These are phyloP conservation scores for Achlya flavicornis DNA, from an alignment of 2,888 invertebrate species.

Conservation along the genomic window DNA sequence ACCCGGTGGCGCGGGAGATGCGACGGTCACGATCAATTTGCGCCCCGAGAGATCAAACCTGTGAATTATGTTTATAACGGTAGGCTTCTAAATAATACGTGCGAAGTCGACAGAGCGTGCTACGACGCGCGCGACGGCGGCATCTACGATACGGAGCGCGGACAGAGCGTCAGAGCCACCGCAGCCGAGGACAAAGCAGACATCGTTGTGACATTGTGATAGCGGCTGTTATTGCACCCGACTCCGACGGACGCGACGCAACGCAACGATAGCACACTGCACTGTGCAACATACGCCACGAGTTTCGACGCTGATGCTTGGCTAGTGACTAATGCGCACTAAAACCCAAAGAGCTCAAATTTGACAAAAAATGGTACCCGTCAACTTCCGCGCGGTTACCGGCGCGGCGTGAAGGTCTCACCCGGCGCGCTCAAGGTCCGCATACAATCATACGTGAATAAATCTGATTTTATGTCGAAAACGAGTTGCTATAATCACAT, in stretches of 20 bases:
- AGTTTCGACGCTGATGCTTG: slow-evolving; percentile 65
- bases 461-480: slow-evolving; percentile 76
- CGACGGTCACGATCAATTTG: slow-evolving; percentile 53
- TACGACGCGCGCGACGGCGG: slow-evolving; percentile 24
- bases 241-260: slow-evolving; percentile 35
- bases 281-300: slow-evolving; percentile 66
- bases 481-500: slow-evolving; percentile 67
- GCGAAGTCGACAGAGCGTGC: slow-evolving; percentile 43
- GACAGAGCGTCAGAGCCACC: slow-evolving; percentile 54
- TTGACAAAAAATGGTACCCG: slow-evolving; percentile 78
- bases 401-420: slow-evolving; percentile 81
- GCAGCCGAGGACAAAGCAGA: slow-evolving; percentile 64
- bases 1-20: slow-evolving; percentile 33
- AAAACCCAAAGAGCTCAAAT: slow-evolving; percentile 77
- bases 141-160: slow-evolving; percentile 48
- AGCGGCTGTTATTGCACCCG: slow-evolving; percentile 74
- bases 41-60: slow-evolving; percentile 41
- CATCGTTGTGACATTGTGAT: slow-evolving; percentile 78
- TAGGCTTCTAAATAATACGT: slow-evolving; percentile 49
- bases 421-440: slow-evolving; percentile 79
- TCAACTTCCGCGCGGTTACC: slow-evolving; percentile 83
- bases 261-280: slow-evolving; percentile 64
- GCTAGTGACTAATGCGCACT: slow-evolving; percentile 78
- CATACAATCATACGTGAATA: slow-evolving; percentile 81
- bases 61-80: slow-evolving; percentile 47